Base-by-base conservation (phyloP, 2,888 invertebrate species). In the Carcina quercana region DNA sequence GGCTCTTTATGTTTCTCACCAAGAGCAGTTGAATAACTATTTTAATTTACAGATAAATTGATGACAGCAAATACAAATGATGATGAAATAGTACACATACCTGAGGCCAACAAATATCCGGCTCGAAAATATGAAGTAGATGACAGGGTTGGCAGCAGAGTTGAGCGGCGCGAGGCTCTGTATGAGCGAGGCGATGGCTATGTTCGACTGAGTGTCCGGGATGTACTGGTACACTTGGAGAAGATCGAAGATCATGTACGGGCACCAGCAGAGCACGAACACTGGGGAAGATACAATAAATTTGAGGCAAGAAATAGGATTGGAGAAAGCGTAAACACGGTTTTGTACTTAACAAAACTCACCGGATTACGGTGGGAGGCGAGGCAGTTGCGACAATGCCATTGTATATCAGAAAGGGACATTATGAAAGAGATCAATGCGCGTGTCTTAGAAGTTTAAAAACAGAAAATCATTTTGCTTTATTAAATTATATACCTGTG, bases 201-300 rank as follows among this genome's bases (percentile, higher is more conserved):
- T 88, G 65, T 91, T 93, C 1, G 89, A 90, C 59, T 94, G 93
- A 0, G 92, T 91, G 47, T 86, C 79, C 0, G 92, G 91, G 37
- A 95, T 89, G 61, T 91, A 89, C 12, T 89, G 93, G 70, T 91
- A 96, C 25, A 96, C 95, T 86, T 95, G 94, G 3, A 96, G 88
- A 33, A 96, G 78, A 69, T 96, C 95, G 74, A 95, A 97, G 33
- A 97, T 88, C 68, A 97, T 94, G 79, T 95, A 97, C 0, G 97
- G 97, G 33, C 95, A 95, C 96, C 97, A 97, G 80, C 97, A 97
- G 5, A 96, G 75, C 41, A 97, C 91, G 73, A 97, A 97, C 19
- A 95, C 96, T 95, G 87, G 1, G 10, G 11, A n/a, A 24, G 20
- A 22, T 7, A 27, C 19, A 19, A 8, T 7, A 19, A 8, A 2